Conservation (phyloP, 2,113 vertebrate genomes). For the Conger conger region DNA sequence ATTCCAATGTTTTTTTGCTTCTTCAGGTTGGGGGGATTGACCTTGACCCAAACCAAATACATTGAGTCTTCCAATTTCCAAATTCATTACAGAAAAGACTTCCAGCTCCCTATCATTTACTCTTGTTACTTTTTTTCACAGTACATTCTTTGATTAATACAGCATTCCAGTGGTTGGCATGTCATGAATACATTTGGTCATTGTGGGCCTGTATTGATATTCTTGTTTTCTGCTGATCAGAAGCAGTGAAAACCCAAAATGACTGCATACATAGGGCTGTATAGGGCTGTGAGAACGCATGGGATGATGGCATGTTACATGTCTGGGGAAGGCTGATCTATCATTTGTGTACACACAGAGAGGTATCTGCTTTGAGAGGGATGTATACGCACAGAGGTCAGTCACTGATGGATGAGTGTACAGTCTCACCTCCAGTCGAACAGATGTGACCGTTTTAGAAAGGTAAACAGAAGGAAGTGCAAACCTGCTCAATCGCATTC, state of each 20-base stretch:
- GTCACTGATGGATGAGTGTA: slow-evolving; percentile 52
- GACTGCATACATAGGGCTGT: background rate
- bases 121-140: background rate
- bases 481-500: slow-evolving; percentile 32
- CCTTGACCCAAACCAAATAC: background rate
- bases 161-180: no score
- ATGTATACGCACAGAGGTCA: slow-evolving; percentile 59
- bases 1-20: background rate
- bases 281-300: background rate
- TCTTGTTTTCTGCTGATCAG: background rate
- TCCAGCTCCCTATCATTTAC: background rate
- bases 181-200: background rate
- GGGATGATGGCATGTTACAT: slow-evolving; percentile 6
- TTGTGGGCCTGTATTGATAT: background rate
- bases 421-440: slow-evolving; percentile 38
- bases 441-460: slow-evolving; percentile 75
- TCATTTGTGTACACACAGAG: slow-evolving; percentile 21
- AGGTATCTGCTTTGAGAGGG: slow-evolving; percentile 40
- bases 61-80: background rate
- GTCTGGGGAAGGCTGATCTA: background rate
- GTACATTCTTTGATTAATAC: no score
- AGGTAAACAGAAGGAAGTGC: slow-evolving; percentile 43
- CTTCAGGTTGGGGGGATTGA: background rate
- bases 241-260: background rate
- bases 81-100: background rate